Percentiles rank a stretch among this genome's conserved stretches.
These are phyloP conservation scores for Stigmatopora argus DNA, from an alignment of 2,113 vertebrate species.

Conservation along the genomic window DNA sequence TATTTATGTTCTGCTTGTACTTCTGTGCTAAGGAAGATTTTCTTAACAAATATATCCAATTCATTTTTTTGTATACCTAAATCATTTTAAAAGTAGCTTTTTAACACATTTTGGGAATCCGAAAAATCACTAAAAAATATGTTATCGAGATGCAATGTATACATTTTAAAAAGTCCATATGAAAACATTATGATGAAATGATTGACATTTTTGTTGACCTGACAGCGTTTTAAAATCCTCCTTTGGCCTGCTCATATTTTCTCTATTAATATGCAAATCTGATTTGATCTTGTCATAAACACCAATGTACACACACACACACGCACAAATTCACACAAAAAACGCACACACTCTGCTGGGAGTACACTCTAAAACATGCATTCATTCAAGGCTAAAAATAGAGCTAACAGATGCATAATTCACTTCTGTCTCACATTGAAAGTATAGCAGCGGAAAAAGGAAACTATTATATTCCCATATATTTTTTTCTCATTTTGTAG, in stretches of 20 bases:
- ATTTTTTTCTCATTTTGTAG: slow-evolving; percentile 1
- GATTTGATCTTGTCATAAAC: not conserved
- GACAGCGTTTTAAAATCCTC: not conserved
- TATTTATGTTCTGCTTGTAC: not conserved
- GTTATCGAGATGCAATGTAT: too few species aligned
- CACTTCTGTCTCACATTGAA: slow-evolving; percentile 1
- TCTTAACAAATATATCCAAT: too few species aligned
- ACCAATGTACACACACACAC: not conserved
- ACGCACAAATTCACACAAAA: not conserved
- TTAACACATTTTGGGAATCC: too few species aligned
- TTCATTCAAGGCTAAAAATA: slow-evolving; percentile 6
- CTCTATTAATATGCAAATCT: not conserved
- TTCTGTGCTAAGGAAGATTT: not conserved
- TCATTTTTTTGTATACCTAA: too few species aligned
- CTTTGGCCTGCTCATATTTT: not conserved
- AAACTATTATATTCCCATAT: slow-evolving; percentile 1
- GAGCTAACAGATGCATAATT: slow-evolving; percentile 6
- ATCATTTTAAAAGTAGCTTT: too few species aligned
- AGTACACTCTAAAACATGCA: not conserved
- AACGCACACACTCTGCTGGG: not conserved
- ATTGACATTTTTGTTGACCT: not conserved
- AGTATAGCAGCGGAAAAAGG: not conserved
- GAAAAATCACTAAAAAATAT: too few species aligned
- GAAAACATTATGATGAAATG: not conserved
- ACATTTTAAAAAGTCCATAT: not conserved